Conservation (phyloP, 2,113 vertebrate species). For the Macrotus californicus region DNA sequence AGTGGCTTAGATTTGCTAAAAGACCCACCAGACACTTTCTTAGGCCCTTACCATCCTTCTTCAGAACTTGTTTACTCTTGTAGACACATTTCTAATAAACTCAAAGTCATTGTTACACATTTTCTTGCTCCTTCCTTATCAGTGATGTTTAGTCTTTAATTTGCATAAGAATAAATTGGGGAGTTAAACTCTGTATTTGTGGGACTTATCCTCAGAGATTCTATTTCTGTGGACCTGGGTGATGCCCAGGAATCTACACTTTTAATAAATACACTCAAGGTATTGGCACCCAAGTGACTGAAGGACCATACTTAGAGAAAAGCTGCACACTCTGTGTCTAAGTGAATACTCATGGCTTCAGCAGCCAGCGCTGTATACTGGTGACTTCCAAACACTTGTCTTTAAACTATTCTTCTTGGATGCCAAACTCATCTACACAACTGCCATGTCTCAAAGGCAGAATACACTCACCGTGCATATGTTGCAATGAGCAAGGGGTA, state of each 20-base stretch:
- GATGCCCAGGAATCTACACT: neutral
- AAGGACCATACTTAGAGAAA: neutral
- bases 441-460: neutral
- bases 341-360: neutral
- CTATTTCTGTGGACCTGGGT: neutral
- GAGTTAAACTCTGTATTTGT: too few species aligned
- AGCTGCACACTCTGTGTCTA: neutral
- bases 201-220: too few species aligned
- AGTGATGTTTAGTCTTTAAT: too few species aligned
- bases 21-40: too few species aligned
- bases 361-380: neutral
- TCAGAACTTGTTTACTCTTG: too few species aligned
- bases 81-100: too few species aligned
- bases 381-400: neutral
- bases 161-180: too few species aligned
- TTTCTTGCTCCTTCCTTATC: too few species aligned
- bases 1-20: too few species aligned
- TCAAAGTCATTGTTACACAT: too few species aligned
- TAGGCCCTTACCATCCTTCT: too few species aligned
- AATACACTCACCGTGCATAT: neutral
- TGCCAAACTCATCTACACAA: neutral
- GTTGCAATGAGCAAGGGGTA: too few species aligned
- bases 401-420: neutral
- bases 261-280: neutral
- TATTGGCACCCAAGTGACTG: neutral